Evolutionary conservation across 2,113 vertebrate genomes (phyloP).

Genomic region (Porphyrio hochstetteri): DNA sequence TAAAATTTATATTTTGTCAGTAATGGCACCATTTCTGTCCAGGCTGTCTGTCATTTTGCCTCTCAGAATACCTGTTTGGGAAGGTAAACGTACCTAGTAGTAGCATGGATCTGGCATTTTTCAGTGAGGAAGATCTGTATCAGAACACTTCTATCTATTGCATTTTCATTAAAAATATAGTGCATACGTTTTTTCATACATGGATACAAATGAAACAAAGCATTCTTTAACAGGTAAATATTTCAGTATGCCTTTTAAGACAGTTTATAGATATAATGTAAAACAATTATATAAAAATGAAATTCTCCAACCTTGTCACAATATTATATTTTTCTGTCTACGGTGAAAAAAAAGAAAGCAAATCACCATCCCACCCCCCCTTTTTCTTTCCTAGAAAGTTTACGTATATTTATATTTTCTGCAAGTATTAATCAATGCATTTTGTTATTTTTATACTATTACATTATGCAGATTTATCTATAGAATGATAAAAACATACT

Average conservation of each 20-base stretch:
- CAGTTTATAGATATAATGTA: neutral
- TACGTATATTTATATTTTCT: neutral
- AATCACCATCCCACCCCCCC: fast-evolving
- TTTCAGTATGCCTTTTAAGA: neutral
- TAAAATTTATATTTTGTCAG: neutral
- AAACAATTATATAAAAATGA: neutral
- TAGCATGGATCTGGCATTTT: neutral
- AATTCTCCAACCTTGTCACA: neutral
- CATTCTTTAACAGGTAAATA: neutral
- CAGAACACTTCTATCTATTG: neutral
- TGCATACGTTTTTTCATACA: neutral
- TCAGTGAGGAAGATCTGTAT: neutral
- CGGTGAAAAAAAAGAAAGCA: neutral
- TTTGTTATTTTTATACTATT: neutral
- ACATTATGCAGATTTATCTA: neutral
- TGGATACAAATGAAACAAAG: neutral
- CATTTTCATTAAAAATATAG: neutral
- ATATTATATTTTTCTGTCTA: neutral
- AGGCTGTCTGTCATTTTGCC: neutral
- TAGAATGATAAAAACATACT: neutral
- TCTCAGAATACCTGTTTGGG: neutral
- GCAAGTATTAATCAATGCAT: neutral
- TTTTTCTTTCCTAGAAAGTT: neutral
- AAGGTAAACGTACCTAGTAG: neutral
- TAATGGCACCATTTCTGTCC: neutral